Evolutionary conservation across 2,888 invertebrate genomes (phyloP).

Genomic region (Eucriotettix oculatus): DNA sequence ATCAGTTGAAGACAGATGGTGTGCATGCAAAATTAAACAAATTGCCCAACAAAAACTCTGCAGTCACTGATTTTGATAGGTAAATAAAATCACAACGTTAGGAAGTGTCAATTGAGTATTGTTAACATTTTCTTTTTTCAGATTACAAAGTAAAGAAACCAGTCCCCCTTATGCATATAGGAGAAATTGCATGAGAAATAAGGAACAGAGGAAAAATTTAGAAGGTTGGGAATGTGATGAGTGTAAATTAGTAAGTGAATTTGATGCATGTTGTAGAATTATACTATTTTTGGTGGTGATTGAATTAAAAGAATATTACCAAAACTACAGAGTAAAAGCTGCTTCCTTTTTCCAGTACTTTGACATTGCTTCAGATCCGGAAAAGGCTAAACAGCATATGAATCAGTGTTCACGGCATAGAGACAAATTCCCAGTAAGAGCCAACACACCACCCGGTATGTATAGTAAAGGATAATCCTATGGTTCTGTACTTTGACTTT

Average conservation of each 20-base stretch:
- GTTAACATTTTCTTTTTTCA: not conserved
- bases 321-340: not conserved
- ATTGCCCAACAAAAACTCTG: too few species aligned
- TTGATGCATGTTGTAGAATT: too few species aligned
- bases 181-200: constrained; percentile 6
- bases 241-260: not conserved
- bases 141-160: constrained; percentile 1
- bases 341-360: not conserved
- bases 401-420: constrained; percentile 32
- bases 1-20: too few species aligned
- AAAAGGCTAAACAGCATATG: constrained; percentile 24
- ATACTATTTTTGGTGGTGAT: too few species aligned
- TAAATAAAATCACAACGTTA: too few species aligned
- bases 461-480: too few species aligned
- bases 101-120: too few species aligned
- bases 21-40: too few species aligned
- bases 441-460: constrained; percentile 24
- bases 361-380: constrained; percentile 13
- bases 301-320: not conserved
- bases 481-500: too few species aligned
- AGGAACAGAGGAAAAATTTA: constrained; percentile 4
- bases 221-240: constrained; percentile 10
- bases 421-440: constrained; percentile 23
- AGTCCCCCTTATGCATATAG: constrained; percentile 8
- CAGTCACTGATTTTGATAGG: too few species aligned